phyloP scores from a whole-genome alignment of 2,797 vertebrate genomes.

The Onychomys torridus region DNA sequence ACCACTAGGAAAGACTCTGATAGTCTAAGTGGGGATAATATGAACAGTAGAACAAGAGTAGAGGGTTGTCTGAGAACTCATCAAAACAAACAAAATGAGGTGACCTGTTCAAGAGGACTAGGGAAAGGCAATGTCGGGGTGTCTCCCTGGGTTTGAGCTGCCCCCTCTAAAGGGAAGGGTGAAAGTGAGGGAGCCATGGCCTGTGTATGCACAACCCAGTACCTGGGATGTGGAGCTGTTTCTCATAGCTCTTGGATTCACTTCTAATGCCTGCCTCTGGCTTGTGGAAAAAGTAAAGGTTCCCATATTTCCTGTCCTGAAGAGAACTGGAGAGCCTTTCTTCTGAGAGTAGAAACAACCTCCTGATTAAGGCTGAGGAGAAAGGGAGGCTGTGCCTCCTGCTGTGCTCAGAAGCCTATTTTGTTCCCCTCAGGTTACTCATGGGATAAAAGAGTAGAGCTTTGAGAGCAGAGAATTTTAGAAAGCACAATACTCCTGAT shows the following conservation, averaged over 20 bases:
- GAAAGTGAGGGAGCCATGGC: neutral
- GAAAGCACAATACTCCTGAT: conserved; percentile 53
- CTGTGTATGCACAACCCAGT: neutral
- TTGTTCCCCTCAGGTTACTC: conserved; percentile 47
- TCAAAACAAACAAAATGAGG: neutral
- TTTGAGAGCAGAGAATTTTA: conserved; percentile 42
- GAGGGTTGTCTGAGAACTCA: neutral
- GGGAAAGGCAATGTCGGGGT: neutral
- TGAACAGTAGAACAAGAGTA: neutral
- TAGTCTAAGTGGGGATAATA: neutral
- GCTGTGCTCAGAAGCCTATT: neutral
- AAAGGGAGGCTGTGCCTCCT: neutral
- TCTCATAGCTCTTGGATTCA: neutral
- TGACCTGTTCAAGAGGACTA: neutral
- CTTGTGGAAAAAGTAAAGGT: neutral
- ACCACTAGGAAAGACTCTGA: neutral
- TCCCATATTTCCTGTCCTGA: neutral
- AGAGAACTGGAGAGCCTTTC: conserved; percentile 39
- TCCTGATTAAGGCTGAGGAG: conserved; percentile 24
- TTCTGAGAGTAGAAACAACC: conserved; percentile 19
- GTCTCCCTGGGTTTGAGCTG: neutral
- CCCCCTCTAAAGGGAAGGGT: neutral
- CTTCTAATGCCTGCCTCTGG: conserved; percentile 3
- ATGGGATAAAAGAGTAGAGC: conserved; percentile 53
- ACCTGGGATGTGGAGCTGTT: neutral